phyloP scores from a whole-genome alignment of 2,888 invertebrate genomes.

The Lepidochrysops patricia region DNA sequence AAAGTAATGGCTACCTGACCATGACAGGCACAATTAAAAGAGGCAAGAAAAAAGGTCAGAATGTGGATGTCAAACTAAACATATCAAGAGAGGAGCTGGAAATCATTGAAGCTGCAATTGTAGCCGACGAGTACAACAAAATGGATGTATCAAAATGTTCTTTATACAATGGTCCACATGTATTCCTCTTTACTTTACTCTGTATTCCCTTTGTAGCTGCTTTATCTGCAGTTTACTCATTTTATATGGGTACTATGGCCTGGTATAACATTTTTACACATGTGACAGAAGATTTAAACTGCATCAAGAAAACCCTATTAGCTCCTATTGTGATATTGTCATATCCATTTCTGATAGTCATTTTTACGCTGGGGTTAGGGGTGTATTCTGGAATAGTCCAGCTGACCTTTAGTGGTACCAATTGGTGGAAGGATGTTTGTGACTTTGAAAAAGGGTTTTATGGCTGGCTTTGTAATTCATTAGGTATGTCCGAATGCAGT shows the following conservation, averaged over 20 bases:
- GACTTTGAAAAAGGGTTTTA: slow-evolving; percentile 87
- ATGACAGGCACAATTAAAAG: slow-evolving; percentile 83
- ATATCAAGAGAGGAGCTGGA: slow-evolving; percentile 82
- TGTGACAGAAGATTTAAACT: slow-evolving; percentile 78
- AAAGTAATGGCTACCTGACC: slow-evolving; percentile 75
- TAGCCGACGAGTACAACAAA: slow-evolving; percentile 73
- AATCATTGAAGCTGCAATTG: slow-evolving; percentile 78
- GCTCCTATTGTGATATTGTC: slow-evolving; percentile 79
- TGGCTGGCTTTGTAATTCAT: slow-evolving; percentile 81
- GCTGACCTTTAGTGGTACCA: slow-evolving; percentile 78
- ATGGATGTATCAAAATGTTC: slow-evolving; percentile 74
- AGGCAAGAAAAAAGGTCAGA: slow-evolving; percentile 81
- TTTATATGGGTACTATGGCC: slow-evolving; percentile 83
- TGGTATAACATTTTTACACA: slow-evolving; percentile 85
- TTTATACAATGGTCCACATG: slow-evolving; percentile 76
- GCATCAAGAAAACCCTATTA: slow-evolving; percentile 76
- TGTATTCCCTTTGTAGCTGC: slow-evolving; percentile 79
- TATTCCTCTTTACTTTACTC: slow-evolving; percentile 77
- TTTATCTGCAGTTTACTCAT: slow-evolving; percentile 78
- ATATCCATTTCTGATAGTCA: slow-evolving; percentile 80
- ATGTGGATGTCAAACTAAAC: slow-evolving; percentile 81
- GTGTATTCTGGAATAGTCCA: slow-evolving; percentile 80
- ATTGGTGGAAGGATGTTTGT: slow-evolving; percentile 81
- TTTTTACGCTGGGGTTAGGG: slow-evolving; percentile 78
- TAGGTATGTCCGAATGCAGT: slow-evolving; percentile 81